Percentiles rank a stretch among this genome's conserved stretches.
Evolutionary conservation across 2,888 invertebrate species (phyloP).

Genomic region (Drosophila falleni): DNA sequence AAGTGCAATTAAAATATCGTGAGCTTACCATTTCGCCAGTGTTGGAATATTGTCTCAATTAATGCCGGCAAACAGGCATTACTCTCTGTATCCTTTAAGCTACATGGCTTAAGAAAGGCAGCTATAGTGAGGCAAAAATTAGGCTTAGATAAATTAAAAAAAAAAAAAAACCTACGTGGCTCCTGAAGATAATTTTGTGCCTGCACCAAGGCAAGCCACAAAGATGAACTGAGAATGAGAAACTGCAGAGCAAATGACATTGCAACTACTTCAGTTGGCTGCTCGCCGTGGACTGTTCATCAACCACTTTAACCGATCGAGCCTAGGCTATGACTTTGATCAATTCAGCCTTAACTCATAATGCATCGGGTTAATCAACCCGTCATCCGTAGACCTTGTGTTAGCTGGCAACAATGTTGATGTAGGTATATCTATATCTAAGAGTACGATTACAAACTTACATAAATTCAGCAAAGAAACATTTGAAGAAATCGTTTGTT

Average conservation of each 20-base stretch:
- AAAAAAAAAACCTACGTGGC: conserved; percentile 35
- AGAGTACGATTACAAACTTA: background rate
- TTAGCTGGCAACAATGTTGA: conserved; percentile 2
- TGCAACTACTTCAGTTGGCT: conserved; percentile 48
- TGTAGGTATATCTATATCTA: background rate
- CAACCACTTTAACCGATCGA: conserved; percentile 8
- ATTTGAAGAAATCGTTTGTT: background rate
- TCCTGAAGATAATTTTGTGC: conserved; percentile 50
- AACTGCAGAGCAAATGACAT: conserved; percentile 27
- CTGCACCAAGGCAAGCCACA: conserved; percentile 21
- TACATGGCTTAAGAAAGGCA: conserved; percentile 46
- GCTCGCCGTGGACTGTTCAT: conserved; percentile 35
- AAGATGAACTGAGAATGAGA: conserved; percentile 12
- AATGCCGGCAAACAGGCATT: conserved; percentile 29
- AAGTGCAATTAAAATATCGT: background rate
- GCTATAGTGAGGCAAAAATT: conserved; percentile 24
- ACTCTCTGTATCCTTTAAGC: conserved; percentile 21
- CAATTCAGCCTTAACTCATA: conserved; percentile 19
- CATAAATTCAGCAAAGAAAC: background rate
- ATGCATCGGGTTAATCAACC: conserved; percentile 49
- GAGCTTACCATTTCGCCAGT: conserved; percentile 56
- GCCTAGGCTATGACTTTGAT: conserved; percentile 33
- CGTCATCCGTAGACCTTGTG: conserved; percentile 50
- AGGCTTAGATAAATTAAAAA: background rate
- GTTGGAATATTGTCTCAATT: conserved; percentile 49